These are phyloP conservation scores for Pheucticus melanocephalus DNA, from an alignment of 2,113 vertebrate genomes.

Conservation along the genomic window DNA sequence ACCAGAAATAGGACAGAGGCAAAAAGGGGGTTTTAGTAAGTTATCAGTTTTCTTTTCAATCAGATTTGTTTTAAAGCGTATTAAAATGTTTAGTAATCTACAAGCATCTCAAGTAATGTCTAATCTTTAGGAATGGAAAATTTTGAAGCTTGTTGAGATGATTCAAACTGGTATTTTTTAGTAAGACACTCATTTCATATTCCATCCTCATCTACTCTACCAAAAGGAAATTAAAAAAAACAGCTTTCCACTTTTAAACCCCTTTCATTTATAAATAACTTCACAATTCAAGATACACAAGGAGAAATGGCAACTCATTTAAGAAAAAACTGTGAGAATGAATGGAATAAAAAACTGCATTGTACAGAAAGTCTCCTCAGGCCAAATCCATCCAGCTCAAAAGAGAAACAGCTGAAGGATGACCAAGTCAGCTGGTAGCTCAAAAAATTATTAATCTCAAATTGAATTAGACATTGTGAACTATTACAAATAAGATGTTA, in stretches of 20 bases:
- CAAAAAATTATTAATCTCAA: background rate
- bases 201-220: background rate
- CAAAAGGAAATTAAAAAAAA: background rate
- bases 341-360: background rate
- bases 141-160: background rate
- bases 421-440: background rate
- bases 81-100: background rate
- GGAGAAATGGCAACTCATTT: background rate
- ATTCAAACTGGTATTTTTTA: background rate
- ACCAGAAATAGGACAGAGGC: background rate
- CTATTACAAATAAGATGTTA: background rate
- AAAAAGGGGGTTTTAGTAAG: background rate
- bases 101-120: background rate
- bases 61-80: background rate
- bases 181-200: background rate
- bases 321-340: background rate
- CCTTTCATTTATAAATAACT: slow-evolving; percentile 18
- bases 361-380: background rate
- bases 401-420: background rate
- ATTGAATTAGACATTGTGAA: background rate
- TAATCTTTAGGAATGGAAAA: background rate
- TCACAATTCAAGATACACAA: background rate
- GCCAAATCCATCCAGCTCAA: background rate
- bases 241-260: background rate
- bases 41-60: background rate